Percentiles rank a stretch among this genome's conserved stretches.
Evolutionary conservation across 2,113 vertebrate species (phyloP).

Genomic region (Petaurus breviceps): DNA sequence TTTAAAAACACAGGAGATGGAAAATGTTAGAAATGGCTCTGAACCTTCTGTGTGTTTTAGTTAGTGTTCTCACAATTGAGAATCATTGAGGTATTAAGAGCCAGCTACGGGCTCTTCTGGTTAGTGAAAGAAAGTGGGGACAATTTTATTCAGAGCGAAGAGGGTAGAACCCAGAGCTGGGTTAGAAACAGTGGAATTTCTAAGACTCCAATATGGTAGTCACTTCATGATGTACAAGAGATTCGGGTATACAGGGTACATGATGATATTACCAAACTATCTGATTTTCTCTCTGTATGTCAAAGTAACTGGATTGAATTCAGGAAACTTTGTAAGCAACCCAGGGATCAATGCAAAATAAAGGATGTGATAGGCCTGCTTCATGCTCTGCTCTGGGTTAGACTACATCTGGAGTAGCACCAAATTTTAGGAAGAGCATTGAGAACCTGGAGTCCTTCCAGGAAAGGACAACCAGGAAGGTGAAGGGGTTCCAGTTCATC

Average conservation of each 20-base stretch:
- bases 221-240: not conserved
- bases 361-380: not conserved
- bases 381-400: not conserved
- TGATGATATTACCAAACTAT: not conserved
- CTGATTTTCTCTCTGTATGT: not conserved
- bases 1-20: not conserved
- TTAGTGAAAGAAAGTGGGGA: not conserved
- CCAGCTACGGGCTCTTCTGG: no score
- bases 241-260: not conserved
- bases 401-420: not conserved
- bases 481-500: not conserved
- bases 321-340: not conserved
- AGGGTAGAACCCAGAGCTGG: not conserved
- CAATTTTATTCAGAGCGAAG: no score
- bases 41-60: not conserved
- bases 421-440: not conserved
- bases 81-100: not conserved
- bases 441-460: not conserved
- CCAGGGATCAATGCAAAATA: not conserved
- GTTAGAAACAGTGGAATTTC: not conserved
- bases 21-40: not conserved
- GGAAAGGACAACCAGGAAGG: not conserved
- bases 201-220: not conserved
- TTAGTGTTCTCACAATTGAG: not conserved
- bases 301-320: not conserved